Evolutionary conservation across 1,140 invertebrate genomes (phyloP).

Genomic region (Halictus rubicundus): DNA sequence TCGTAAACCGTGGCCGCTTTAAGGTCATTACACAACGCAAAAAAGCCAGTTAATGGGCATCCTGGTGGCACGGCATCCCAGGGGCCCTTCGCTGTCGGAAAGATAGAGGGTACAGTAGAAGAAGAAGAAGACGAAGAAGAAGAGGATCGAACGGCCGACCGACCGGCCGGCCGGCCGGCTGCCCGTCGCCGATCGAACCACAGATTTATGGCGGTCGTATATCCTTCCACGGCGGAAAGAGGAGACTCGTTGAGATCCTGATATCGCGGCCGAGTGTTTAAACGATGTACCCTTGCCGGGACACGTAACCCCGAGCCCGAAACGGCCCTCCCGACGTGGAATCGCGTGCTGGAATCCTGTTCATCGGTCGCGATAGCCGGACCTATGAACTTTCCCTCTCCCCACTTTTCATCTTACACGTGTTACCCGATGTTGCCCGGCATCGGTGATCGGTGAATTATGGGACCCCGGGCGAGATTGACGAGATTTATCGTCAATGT

Average conservation of each 20-base stretch:
- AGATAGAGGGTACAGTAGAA: constrained; percentile 7
- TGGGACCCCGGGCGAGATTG: not conserved
- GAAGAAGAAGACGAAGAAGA: not conserved
- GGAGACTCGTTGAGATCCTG: not conserved
- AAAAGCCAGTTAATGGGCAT: constrained; percentile 67
- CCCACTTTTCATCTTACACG: constrained; percentile 40
- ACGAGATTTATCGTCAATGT: not conserved
- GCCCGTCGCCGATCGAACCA: constrained; percentile 53
- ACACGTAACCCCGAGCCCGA: constrained; percentile 26
- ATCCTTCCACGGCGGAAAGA: constrained; percentile 45
- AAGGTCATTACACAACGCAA: constrained; percentile 69
- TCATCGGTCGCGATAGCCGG: constrained; percentile 8
- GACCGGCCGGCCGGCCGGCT: constrained; percentile 19
- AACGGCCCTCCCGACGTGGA: constrained; percentile 27
- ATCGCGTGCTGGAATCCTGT: constrained; percentile 41
- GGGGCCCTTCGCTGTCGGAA: constrained; percentile 6
- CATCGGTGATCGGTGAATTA: constrained; percentile 42
- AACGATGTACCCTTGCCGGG: constrained; percentile 27
- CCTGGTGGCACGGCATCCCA: constrained; percentile 35
- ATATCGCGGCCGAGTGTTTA: constrained; percentile 29
- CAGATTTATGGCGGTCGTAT: constrained; percentile 66
- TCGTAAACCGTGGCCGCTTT: constrained; percentile 69
- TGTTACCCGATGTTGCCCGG: constrained; percentile 27
- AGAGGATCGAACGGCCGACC: constrained; percentile 10
- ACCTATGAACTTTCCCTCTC: constrained; percentile 30